phyloP scores from a whole-genome alignment of 2,113 vertebrate genomes.

The Himantopus leucocephalus region DNA sequence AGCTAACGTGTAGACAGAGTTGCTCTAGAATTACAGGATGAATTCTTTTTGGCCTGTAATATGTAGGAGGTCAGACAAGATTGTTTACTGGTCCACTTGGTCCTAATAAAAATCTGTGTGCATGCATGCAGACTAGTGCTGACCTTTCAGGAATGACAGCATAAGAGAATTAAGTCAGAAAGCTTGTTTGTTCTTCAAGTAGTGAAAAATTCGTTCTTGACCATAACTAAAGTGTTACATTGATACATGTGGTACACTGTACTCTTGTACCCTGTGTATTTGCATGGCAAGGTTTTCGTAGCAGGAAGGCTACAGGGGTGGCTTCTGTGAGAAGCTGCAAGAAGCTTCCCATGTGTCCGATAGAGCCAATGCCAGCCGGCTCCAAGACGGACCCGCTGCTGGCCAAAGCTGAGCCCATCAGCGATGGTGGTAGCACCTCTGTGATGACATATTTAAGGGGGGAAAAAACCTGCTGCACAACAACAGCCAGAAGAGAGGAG shows the following conservation, averaged over 20 bases:
- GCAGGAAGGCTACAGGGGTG: rapidly evolving
- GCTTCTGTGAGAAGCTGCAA: background rate
- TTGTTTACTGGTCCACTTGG: background rate
- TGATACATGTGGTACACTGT: background rate
- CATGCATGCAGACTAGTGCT: background rate
- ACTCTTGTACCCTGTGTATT: background rate
- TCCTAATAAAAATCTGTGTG: background rate
- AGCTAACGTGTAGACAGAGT: background rate
- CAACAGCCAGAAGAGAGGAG: background rate
- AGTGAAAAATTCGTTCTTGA: background rate
- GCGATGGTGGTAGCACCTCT: rapidly evolving
- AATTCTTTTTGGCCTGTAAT: background rate
- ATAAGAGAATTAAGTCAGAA: background rate
- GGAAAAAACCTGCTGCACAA: background rate
- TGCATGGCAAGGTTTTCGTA: background rate
- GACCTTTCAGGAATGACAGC: background rate
- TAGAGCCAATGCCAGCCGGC: background rate
- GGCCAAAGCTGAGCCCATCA: background rate
- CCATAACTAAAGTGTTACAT: background rate
- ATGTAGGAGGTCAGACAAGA: background rate
- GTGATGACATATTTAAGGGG: background rate
- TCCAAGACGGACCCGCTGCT: rapidly evolving
- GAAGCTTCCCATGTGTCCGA: background rate
- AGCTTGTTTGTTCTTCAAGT: background rate
- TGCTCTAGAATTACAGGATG: background rate